Conservation (phyloP, 2,888 invertebrate genomes). For the Meteorus colon region DNA sequence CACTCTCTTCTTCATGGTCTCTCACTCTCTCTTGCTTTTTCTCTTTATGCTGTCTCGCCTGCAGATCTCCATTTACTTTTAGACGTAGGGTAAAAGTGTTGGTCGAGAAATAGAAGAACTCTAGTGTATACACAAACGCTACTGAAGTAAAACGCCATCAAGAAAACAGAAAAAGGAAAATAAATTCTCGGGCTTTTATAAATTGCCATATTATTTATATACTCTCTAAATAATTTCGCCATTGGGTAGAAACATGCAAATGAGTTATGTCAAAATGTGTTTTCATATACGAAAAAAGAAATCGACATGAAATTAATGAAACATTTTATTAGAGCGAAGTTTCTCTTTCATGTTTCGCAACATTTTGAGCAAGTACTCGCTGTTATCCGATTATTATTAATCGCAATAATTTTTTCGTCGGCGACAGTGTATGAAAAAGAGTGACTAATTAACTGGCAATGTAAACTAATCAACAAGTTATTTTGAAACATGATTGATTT, state of each 20-base stretch:
- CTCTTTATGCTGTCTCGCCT: background rate
- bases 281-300: too few relatives aligned
- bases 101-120: background rate
- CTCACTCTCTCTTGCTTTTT: background rate
- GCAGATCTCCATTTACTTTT: conserved; percentile 1
- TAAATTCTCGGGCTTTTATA: background rate
- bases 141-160: conserved; percentile 19
- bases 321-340: too few relatives aligned
- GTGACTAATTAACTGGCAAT: too few relatives aligned
- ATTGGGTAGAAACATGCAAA: background rate
- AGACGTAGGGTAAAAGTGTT: background rate
- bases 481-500: too few relatives aligned
- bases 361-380: too few relatives aligned
- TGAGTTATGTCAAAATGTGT: background rate
- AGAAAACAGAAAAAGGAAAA: background rate
- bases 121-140: background rate
- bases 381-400: too few relatives aligned
- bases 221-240: background rate
- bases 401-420: too few relatives aligned
- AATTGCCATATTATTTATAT: background rate
- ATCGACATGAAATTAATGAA: too few relatives aligned
- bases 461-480: too few relatives aligned
- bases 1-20: conserved; percentile 5
- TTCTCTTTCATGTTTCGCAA: too few relatives aligned
- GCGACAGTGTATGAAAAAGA: too few relatives aligned